These are phyloP conservation scores for Coptotermes formosanus DNA, from an alignment of 1,140 invertebrate species.

Conservation along the genomic window DNA sequence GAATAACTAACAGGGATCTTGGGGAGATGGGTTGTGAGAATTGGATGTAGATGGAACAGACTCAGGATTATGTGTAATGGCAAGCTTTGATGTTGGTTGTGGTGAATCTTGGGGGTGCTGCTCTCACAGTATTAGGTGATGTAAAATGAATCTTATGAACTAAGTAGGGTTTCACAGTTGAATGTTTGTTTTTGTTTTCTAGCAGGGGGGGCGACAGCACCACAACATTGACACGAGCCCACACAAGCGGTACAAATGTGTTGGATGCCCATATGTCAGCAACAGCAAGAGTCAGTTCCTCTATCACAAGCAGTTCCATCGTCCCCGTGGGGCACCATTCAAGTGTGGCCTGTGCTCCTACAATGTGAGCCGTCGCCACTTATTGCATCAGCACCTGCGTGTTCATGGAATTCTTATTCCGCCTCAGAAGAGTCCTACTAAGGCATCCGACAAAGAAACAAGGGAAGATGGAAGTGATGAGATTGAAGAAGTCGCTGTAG, in stretches of 20 bases:
- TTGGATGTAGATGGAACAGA: too few relatives aligned
- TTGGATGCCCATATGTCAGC: slow-evolving; percentile 74
- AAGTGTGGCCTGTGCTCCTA: slow-evolving; percentile 80
- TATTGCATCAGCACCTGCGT: slow-evolving; percentile 74
- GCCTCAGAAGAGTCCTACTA: slow-evolving; percentile 27
- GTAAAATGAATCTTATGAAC: too few relatives aligned
- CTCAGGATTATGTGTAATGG: too few relatives aligned
- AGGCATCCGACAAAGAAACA: slow-evolving; percentile 37
- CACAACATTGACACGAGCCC: slow-evolving; percentile 22
- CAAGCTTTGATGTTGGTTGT: too few relatives aligned
- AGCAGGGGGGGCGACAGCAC: slow-evolving; percentile 8
- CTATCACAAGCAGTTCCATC: slow-evolving; percentile 83
- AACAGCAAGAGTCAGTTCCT: slow-evolving; percentile 81
- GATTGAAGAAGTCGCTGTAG: slow-evolving; percentile 41
- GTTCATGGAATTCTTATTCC: slow-evolving; percentile 63
- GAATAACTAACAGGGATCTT: too few relatives aligned
- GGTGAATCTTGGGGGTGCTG: too few relatives aligned
- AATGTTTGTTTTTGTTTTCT: too few relatives aligned
- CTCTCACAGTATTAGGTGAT: too few relatives aligned
- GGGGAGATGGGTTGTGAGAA: too few relatives aligned
- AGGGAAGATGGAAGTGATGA: slow-evolving; percentile 44
- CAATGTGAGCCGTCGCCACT: slow-evolving; percentile 74
- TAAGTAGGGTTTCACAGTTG: too few relatives aligned
- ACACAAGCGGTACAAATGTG: slow-evolving; percentile 65
- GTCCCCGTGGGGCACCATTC: slow-evolving; percentile 67